Conservation (phyloP, 2,113 vertebrate genomes). For the Thunnus maccoyii region DNA sequence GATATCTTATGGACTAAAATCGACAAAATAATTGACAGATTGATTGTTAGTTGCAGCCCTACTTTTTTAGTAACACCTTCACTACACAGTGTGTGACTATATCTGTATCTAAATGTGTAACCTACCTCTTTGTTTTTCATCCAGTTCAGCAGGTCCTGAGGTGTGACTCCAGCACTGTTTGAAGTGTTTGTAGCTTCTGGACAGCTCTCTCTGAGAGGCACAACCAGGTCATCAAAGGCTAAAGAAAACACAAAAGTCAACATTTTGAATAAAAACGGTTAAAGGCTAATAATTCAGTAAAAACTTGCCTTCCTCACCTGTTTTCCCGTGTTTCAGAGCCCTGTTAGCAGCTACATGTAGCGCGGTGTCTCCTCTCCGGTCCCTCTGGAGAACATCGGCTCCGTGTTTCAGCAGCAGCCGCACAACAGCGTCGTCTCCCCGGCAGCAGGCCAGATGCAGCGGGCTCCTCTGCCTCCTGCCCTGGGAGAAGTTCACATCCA, state of each 20-base stretch:
- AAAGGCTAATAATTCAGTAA: neutral
- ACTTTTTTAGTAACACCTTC: neutral
- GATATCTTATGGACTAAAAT: too few relatives aligned
- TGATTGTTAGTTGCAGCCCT: neutral
- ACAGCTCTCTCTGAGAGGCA: conserved; percentile 83
- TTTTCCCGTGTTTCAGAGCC: conserved; percentile 78
- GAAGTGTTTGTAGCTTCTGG: conserved; percentile 83
- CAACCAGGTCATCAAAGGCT: conserved; percentile 88
- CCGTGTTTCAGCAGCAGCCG: conserved; percentile 86
- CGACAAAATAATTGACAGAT: neutral
- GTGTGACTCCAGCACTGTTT: conserved; percentile 88
- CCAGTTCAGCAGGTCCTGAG: conserved; percentile 84
- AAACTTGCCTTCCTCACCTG: conserved; percentile 52
- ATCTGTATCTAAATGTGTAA: neutral
- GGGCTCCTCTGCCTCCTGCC: conserved; percentile 81
- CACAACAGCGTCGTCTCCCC: conserved; percentile 81
- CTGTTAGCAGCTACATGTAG: conserved; percentile 85
- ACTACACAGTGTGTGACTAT: neutral
- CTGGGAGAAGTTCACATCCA: conserved; percentile 83
- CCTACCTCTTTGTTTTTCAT: conserved; percentile 73
- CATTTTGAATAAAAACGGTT: neutral
- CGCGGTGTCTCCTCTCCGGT: conserved; percentile 85
- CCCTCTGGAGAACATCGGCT: conserved; percentile 83
- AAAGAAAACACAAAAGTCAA: neutral
- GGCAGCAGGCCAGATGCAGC: conserved; percentile 86